These are phyloP conservation scores for Pocillopora verrucosa DNA, from an alignment of 64 coral and sea anemone genomes.

Conservation along the genomic window DNA sequence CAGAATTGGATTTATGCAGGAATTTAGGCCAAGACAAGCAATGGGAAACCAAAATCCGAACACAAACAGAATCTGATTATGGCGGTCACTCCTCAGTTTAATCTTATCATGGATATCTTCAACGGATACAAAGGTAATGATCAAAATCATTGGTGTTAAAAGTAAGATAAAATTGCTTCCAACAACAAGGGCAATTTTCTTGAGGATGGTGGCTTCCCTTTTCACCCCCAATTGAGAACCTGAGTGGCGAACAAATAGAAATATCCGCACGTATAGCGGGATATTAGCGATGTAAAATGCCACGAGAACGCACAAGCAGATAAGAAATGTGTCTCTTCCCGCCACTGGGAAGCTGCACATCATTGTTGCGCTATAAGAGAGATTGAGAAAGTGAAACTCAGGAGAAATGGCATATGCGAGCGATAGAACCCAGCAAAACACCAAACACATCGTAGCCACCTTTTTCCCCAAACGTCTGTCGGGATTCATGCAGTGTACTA, in stretches of 20 bases:
- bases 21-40: no score
- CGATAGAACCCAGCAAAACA: slow-evolving; percentile 31
- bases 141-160: no score
- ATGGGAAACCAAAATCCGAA: no score
- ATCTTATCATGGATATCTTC: no score
- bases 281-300: slow-evolving; percentile 50
- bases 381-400: neutral
- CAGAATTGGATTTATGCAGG: no score
- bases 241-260: slow-evolving; percentile 46
- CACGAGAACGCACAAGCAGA: slow-evolving; percentile 32
- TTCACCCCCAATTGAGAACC: slow-evolving; percentile 35
- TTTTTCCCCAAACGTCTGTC: slow-evolving; percentile 23
- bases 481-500: slow-evolving; percentile 62
- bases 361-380: neutral
- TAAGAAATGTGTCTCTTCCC: neutral
- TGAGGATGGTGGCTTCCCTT: slow-evolving; percentile 31
- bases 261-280: slow-evolving; percentile 51
- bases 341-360: slow-evolving; percentile 51
- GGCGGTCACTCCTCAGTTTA: no score
- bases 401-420: slow-evolving; percentile 30
- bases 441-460: neutral
- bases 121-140: no score
- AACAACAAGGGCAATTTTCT: slow-evolving; percentile 53
- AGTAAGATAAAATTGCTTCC: slow-evolving; percentile 49
- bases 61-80: no score